These are phyloP conservation scores for Motacilla tschutschensis DNA, from an alignment of 2,113 vertebrate species.

Conservation along the genomic window DNA sequence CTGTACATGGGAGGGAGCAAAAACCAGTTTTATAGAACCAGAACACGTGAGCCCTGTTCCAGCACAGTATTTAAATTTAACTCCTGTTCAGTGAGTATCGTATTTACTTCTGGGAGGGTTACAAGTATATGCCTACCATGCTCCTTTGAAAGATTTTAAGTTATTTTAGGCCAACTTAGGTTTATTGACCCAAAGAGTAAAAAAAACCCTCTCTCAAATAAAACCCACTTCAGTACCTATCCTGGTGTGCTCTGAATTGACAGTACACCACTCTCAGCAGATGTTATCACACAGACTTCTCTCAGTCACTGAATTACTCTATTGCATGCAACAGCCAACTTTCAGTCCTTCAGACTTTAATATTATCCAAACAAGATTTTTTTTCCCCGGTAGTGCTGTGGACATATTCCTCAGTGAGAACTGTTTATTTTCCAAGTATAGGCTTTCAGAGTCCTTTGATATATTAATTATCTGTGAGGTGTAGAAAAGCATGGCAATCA, in stretches of 20 bases:
- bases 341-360: neutral
- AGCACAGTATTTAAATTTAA: neutral
- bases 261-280: neutral
- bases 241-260: neutral
- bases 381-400: neutral
- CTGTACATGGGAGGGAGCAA: neutral
- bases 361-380: neutral
- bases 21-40: neutral
- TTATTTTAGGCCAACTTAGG: neutral
- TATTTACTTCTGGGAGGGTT: neutral
- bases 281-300: neutral
- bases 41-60: neutral
- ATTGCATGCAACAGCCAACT: neutral
- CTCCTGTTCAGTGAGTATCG: neutral
- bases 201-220: neutral
- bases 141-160: neutral
- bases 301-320: neutral
- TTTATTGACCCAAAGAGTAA: neutral
- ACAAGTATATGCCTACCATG: neutral
- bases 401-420: neutral
- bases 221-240: neutral
- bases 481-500: neutral
- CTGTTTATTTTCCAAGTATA: neutral
- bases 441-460: neutral
- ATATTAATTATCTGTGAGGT: neutral